Conservation (phyloP, 1,140 invertebrate species). For the Zaprionus kolodkinae region DNA sequence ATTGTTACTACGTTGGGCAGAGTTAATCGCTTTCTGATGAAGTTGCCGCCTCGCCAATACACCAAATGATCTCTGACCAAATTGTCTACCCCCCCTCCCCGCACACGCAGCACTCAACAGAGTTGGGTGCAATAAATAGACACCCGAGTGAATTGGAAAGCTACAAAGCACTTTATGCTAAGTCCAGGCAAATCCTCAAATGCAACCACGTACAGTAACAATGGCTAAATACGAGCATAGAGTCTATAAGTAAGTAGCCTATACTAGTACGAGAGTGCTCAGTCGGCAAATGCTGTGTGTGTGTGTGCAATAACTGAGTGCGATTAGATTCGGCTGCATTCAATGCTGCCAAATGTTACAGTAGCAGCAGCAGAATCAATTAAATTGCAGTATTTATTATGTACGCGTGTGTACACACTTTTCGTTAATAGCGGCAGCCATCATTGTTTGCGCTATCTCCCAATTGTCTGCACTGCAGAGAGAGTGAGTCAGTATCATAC, state of each 20-base stretch:
- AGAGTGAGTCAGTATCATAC: not conserved
- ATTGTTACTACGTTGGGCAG: conserved; percentile 23
- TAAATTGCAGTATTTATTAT: not conserved
- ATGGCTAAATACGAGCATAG: not conserved
- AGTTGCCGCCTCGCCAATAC: conserved; percentile 27
- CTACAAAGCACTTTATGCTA: not conserved
- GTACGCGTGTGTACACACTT: not conserved
- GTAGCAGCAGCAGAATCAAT: not conserved
- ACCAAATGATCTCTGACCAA: conserved; percentile 24
- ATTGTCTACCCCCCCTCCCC: not conserved
- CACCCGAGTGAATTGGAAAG: not conserved
- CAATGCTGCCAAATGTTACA: not conserved
- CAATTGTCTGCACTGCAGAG: not conserved
- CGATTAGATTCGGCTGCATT: not conserved
- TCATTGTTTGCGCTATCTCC: not conserved
- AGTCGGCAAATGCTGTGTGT: not conserved
- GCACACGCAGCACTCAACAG: no score
- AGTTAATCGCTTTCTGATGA: conserved; percentile 56
- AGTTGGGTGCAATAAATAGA: not conserved
- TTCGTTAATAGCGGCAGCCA: not conserved
- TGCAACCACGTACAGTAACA: not conserved
- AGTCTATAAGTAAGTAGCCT: conserved; percentile 13
- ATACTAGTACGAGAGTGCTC: not conserved
- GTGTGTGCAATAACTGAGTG: not conserved
- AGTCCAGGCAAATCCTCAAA: not conserved